Evolutionary conservation across 2,888 invertebrate species (phyloP).

Genomic region (Isotomurus palustris): DNA sequence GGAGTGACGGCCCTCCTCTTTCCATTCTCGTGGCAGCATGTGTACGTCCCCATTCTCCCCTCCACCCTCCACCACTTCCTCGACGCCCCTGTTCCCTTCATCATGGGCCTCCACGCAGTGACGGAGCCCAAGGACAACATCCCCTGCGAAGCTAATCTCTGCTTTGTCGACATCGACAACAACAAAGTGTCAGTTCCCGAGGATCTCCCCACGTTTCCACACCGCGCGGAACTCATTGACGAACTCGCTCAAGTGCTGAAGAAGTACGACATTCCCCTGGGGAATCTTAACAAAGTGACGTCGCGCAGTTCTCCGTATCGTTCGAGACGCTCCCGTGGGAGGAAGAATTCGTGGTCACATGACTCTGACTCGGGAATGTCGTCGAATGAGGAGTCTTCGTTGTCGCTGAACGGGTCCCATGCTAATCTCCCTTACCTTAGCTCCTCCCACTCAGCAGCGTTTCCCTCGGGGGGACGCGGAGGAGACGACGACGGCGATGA

Average conservation of each 20-base stretch:
- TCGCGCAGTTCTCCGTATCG: conserved; percentile 54
- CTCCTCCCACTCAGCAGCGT: too few species aligned
- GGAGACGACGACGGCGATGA: conserved; percentile 16
- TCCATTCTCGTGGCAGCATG: conserved; percentile 97
- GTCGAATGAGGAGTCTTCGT: conserved; percentile 48
- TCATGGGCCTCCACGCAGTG: conserved; percentile 75
- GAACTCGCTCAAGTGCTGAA: conserved; percentile 65
- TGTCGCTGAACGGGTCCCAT: conserved; percentile 47
- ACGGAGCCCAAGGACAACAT: conserved; percentile 40
- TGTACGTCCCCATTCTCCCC: conserved; percentile 97
- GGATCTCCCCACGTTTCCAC: conserved; percentile 79
- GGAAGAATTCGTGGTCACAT: conserved; percentile 67
- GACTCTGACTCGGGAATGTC: conserved; percentile 51
- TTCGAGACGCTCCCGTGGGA: conserved; percentile 58
- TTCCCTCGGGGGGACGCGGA: too few species aligned
- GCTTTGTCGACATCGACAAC: conserved; percentile 93
- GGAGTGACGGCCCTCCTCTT: conserved; percentile 82
- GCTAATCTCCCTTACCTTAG: conserved; percentile 46
- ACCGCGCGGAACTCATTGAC: conserved; percentile 76
- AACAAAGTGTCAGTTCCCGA: conserved; percentile 80
- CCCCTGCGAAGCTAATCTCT: conserved; percentile 71
- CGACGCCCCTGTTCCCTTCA: conserved; percentile 98
- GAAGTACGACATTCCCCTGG: conserved; percentile 57
- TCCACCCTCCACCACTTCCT: conserved; percentile 91
- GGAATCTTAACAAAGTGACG: conserved; percentile 36